Base-by-base conservation (phyloP, 2,888 invertebrate species). In the Epirrita christyi region DNA sequence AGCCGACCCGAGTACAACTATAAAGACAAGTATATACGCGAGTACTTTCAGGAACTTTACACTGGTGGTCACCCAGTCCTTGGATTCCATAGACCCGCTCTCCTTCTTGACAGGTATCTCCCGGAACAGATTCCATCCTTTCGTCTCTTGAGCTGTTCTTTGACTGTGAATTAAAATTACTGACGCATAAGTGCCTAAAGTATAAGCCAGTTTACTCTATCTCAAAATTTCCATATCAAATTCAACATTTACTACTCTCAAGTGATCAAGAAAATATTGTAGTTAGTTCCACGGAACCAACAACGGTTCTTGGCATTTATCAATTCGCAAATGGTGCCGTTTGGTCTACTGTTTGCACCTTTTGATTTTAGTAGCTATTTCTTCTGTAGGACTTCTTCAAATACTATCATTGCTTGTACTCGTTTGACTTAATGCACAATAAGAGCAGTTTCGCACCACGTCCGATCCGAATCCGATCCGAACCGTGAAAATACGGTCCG, bases 121-220 rank as follows among this genome's bases (percentile, higher is more conserved):
- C 72, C 95, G 93, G 81, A 97, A 97, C 10, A 95, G 93, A 76
- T 97, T 96, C 97, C 97, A 98, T 88, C 94, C 92, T 76, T 94
- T 93, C 6, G 89, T 83, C 70, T 93, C 93, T 88, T 94, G 86
- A 34, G 90, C 85, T 64, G 93, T 92, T 63, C 93, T 81, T 74
- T 92, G 90, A 59, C 93, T 93, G 77, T 27, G 41, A 6, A 21
- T 32, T 3, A 36, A 32, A 45, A 47, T 37, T n/a, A n/a, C n/a
- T n/a, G 13, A 34, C 10, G 15, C 36, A 41, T 11, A 29, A 21
- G 32, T 32, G 32, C 7, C 8, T 14, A n/a, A 37, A 21, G 2
- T 21, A 3, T 21, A 4, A 21, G 21, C 4, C 4, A 3, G 21
- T 21, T n/a, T n/a, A n/a, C n/a, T n/a, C n/a, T n/a, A n/a, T n/a